Evolutionary conservation across 2,888 invertebrate species (phyloP).

Genomic region (Crematogaster levior): DNA sequence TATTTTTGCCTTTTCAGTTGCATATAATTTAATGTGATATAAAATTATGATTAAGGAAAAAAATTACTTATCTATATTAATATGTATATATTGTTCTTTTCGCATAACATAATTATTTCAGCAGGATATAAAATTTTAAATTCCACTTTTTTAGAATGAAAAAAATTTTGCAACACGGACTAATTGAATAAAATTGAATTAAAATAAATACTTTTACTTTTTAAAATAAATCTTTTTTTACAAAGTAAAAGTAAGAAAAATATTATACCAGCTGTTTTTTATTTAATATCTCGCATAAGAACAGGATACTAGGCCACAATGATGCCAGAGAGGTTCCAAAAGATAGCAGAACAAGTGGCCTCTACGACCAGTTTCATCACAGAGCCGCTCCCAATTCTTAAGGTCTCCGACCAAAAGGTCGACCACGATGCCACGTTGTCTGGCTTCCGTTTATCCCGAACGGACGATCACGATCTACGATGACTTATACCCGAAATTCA

Average conservation of each 20-base stretch:
- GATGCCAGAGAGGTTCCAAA: constrained; percentile 22
- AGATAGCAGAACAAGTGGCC: constrained; percentile 43
- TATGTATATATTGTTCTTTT: background rate
- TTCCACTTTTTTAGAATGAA: background rate
- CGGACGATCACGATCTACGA: constrained; percentile 71
- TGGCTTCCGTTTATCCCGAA: constrained; percentile 76
- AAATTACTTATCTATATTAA: too few species aligned
- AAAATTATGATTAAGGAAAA: background rate
- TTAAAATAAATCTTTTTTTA: background rate
- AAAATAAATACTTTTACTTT: background rate
- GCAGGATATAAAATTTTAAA: background rate
- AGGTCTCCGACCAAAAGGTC: constrained; percentile 74
- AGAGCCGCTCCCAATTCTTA: constrained; percentile 78
- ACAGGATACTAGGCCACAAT: background rate
- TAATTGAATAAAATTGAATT: background rate
- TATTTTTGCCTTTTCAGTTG: background rate
- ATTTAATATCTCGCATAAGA: constrained; percentile 11
- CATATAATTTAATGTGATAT: background rate
- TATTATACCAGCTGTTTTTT: background rate
- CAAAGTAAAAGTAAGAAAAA: background rate
- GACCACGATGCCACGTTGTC: constrained; percentile 73
- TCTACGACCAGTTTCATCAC: constrained; percentile 79
- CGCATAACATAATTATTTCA: background rate
- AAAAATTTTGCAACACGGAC: background rate
- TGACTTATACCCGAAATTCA: constrained; percentile 56